phyloP scores from a whole-genome alignment of 2,888 invertebrate genomes.

The Orchesellides sinensis region DNA sequence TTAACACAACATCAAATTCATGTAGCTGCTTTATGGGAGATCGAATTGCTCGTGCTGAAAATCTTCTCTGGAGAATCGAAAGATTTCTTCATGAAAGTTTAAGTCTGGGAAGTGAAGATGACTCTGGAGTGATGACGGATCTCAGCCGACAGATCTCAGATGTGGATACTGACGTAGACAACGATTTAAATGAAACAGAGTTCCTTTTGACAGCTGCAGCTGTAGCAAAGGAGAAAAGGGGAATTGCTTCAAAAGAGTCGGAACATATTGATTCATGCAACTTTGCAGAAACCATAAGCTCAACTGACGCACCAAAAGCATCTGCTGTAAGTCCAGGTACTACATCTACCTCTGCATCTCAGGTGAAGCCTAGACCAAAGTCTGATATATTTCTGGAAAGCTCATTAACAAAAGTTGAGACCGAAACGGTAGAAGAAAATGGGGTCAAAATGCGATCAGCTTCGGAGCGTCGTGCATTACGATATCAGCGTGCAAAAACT shows the following conservation, averaged over 20 bases:
- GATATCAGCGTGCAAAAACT: slow-evolving; percentile 84
- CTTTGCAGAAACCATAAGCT: slow-evolving; percentile 63
- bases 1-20: slow-evolving; percentile 46
- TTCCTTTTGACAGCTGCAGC: slow-evolving; percentile 64
- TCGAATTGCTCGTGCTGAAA: slow-evolving; percentile 71
- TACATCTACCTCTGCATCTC: background rate
- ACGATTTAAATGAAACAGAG: slow-evolving; percentile 76
- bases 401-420: slow-evolving; percentile 40
- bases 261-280: slow-evolving; percentile 62
- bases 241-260: slow-evolving; percentile 31
- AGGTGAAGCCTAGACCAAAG: slow-evolving; percentile 66
- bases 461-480: slow-evolving; percentile 78
- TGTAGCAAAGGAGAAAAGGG: slow-evolving; percentile 62
- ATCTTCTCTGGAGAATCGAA: slow-evolving; percentile 73
- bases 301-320: slow-evolving; percentile 31
- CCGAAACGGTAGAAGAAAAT: slow-evolving; percentile 35
- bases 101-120: slow-evolving; percentile 80
- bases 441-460: slow-evolving; percentile 67
- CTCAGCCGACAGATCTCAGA: slow-evolving; percentile 84
- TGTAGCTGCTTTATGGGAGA: slow-evolving; percentile 68
- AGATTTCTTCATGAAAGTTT: slow-evolving; percentile 74
- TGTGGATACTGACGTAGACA: slow-evolving; percentile 80
- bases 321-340: background rate
- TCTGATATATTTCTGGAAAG: slow-evolving; percentile 68
- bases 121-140: slow-evolving; percentile 84